A percentile compares a stretch with the other conserved stretches of the same genome.
Conservation (phyloP, 2,113 vertebrate species). For the Neofelis nebulosa region DNA sequence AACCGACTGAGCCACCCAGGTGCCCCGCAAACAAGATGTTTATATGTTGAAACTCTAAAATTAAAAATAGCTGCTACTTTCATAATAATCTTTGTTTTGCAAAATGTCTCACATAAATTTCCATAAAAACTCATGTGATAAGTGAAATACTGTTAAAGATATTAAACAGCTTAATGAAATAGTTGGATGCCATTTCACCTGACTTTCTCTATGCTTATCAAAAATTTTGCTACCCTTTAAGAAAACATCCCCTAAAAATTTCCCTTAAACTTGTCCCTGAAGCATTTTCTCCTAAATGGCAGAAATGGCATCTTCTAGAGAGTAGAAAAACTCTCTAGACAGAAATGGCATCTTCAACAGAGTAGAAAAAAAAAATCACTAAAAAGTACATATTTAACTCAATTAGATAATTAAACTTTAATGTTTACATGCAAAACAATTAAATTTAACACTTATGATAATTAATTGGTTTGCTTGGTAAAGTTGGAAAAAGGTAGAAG, state of each 20-base stretch:
- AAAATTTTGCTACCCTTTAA: not conserved
- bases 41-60: slow-evolving; percentile 3
- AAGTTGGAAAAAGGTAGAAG: not conserved
- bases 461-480: not conserved
- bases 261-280: not conserved
- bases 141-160: not conserved
- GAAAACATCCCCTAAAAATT: not conserved
- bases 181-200: not conserved
- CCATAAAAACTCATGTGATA: not conserved
- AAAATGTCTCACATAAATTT: not conserved
- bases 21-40: not conserved
- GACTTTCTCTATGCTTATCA: not conserved
- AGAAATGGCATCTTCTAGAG: not conserved
- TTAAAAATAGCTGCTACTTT: not conserved
- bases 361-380: not conserved
- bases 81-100: not conserved
- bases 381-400: not conserved
- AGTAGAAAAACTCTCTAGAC: not conserved
- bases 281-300: not conserved
- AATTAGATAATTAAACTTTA: not conserved
- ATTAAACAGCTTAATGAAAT: not conserved
- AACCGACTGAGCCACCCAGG: too few relatives aligned
- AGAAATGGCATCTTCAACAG: not conserved
- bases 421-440: not conserved
- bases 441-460: not conserved